Base-by-base conservation (phyloP, 2,113 vertebrate species). In the Ramphastos sulfuratus region DNA sequence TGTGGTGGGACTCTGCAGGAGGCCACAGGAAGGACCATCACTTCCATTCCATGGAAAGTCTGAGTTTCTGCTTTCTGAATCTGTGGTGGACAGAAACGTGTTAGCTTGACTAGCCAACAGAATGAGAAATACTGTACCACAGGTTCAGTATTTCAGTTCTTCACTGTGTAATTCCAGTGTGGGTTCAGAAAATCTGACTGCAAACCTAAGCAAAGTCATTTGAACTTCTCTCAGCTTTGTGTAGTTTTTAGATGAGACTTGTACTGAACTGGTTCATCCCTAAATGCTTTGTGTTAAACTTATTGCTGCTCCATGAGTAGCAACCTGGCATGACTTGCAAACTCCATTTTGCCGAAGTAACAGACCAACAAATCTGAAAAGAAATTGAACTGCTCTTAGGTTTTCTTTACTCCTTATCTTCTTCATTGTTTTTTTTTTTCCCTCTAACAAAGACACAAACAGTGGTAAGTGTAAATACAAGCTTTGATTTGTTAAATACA, bases 401-500 rank as follows among this genome's bases (percentile, higher is more conserved):
- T 82, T 91, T 87, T 48, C 85, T 93, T 90, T 74, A 39, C 52
- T 82, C 35, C 44, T 85, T 25, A 44, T 54, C 39, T 94, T 70
- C 86, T 87, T 93, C 87, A 95, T 92, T 95, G 86, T 93, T 82
- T 87, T 89, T 76, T 37, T 16, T 44, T 16, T 90, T 73, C 28
- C 25, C 31, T 33, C 69, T 85, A 73, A 73, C 82, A 93, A 95
- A 96, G 85, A 87, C 95, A 97, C 89, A 96, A 93, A 93, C 96
- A 98, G 94, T 97, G 92, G 96, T 92, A 96, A 93, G 93, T 96
- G 97, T 98, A 96, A 97, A 97, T 96, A 97, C 95, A 98, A 98
- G 97, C 96, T 96, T 92, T 96, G 97, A 98, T 98, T 97, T 97
- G 97, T 97, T 98, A 97, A 98, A 98, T 97, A 98, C 96, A 97